Conservation (phyloP, 92 coral and sea anemone genomes). For the Epizoanthus rinbou region DNA sequence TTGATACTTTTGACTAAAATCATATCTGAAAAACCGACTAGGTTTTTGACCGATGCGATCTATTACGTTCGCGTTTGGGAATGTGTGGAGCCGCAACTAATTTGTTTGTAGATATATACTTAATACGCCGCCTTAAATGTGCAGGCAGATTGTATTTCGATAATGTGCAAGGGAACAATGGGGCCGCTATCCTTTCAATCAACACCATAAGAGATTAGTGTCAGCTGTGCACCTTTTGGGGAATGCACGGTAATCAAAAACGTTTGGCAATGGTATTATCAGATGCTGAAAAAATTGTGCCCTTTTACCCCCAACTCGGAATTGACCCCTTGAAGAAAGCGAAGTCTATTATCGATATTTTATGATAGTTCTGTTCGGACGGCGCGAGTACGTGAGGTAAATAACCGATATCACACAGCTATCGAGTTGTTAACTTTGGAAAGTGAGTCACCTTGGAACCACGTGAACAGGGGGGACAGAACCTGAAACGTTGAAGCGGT, state of each 20-base stretch:
- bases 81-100: neutral
- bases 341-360: neutral
- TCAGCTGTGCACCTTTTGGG: conserved; percentile 24
- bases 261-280: conserved; percentile 32
- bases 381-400: neutral
- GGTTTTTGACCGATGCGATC: neutral
- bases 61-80: neutral
- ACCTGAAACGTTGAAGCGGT: neutral
- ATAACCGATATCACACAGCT: neutral
- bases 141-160: conserved; percentile 35
- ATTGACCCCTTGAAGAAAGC: conserved; percentile 27
- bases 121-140: conserved; percentile 5
- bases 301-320: conserved; percentile 32
- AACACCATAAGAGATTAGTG: neutral
- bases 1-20: no score
- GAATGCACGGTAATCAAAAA: conserved; percentile 23
- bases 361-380: conserved; percentile 5
- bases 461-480: neutral
- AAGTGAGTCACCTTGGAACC: neutral
- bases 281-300: conserved; percentile 27
- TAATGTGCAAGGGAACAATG: conserved; percentile 21
- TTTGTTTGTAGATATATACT: conserved; percentile 32
- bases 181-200: conserved; percentile 27
- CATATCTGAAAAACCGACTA: no score
- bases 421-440: neutral